Base-by-base conservation (phyloP, 2,888 invertebrate species). In the Spatulosminthurus flaviceps region DNA sequence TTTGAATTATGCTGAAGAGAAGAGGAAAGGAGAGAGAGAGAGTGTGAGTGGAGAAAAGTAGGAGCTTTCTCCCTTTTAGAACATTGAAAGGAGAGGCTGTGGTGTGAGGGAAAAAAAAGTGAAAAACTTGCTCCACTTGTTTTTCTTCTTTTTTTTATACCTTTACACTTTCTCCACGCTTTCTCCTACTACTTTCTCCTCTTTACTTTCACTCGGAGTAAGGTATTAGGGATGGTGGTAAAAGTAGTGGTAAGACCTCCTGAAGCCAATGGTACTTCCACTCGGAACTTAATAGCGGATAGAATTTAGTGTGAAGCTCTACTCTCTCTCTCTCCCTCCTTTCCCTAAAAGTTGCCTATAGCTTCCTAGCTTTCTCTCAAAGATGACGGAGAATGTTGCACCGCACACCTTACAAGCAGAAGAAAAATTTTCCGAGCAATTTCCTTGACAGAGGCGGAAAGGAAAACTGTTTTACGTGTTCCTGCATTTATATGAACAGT, bases 401-500 rank as follows among this genome's bases (percentile, higher is more conserved):
- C 9, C 19, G 28, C 29, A 67, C 51, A 34, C 60, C 73, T 66
- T 34, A 34, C 13, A 28, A 80, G 61, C 42, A 74, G 67, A 51
- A 75, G 51, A 80, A 80, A 77, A 75, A 75, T 76, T 74, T 81
- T 81, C 79, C 80, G 77, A 78, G 76, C 80, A 81, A 81, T 81
- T 81, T 81, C 80, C 80, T 64, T 72, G 72, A 75, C 71, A 76
- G 70, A 77, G 73, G 81, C 73, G 79, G 79, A 70, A 74, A 77
- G 43, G 73, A 77, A 81, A 79, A 79, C 74, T 77, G 66, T 69
- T 78, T 80, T 82, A 81, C 82, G 82, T 82, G 82, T 76, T 51
- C 81, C 67, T 81, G 82, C 81, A 82, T 82, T 80, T 81, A 81
- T 81, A 82, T 82, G 80, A 82, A 81, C 80, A 73, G 71, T 78